A percentile compares a stretch with the other conserved stretches of the same genome.
Conservation (phyloP, 2,113 vertebrate species). For the Percopsis transmontana region DNA sequence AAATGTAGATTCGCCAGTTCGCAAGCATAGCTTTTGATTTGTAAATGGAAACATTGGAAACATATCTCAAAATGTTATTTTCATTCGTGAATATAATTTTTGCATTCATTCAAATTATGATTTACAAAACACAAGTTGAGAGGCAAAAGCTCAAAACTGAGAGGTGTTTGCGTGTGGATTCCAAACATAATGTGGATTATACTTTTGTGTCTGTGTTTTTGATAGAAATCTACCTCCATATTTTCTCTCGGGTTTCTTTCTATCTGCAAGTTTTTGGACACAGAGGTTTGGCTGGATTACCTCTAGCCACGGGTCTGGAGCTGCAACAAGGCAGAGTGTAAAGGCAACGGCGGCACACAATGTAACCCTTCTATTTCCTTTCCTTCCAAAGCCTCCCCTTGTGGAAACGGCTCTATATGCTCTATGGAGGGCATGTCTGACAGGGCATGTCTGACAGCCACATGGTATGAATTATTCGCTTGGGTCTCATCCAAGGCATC, state of each 20-base stretch:
- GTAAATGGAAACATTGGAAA: too few species aligned
- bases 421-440: conserved; percentile 16
- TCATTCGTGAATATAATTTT: too few species aligned
- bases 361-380: conserved; percentile 32
- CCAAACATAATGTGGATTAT: too few species aligned
- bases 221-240: conserved; percentile 23
- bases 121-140: too few species aligned
- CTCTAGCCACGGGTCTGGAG: conserved; percentile 45
- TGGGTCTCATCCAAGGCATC: conserved; percentile 43
- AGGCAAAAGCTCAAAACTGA: too few species aligned
- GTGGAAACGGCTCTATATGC: conserved; percentile 32
- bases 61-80: too few species aligned
- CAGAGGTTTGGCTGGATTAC: conserved; percentile 39
- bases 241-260: conserved; percentile 27
- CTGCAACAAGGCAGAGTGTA: conserved; percentile 46
- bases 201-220: too few species aligned
- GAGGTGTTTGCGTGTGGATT: too few species aligned
- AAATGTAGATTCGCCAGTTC: too few species aligned
- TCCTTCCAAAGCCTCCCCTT: conserved; percentile 19
- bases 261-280: conserved; percentile 26
- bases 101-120: too few species aligned
- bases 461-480: conserved; percentile 71
- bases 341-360: conserved; percentile 23
- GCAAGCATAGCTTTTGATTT: too few species aligned
- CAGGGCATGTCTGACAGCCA: conserved; percentile 54